Base-by-base conservation (phyloP, 2,113 vertebrate species). In the Grammomys surdaster region DNA sequence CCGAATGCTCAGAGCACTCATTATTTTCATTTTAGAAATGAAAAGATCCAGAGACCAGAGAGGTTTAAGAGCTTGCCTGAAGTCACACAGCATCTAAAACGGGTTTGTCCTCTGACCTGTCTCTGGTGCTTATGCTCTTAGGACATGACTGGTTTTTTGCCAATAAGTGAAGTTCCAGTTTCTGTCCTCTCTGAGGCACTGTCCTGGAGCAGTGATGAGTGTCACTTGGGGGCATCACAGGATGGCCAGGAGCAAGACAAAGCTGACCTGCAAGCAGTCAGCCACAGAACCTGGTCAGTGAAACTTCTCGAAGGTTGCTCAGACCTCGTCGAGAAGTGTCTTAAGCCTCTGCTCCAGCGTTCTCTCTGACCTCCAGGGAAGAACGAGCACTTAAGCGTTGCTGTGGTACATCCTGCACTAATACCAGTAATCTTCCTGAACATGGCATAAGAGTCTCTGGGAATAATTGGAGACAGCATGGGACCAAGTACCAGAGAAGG, bases 161-260 rank as follows among this genome's bases (percentile, higher is more conserved):
- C 43, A 17, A 0, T 54, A 58, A 58, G 26, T 63, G 17, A 54
- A 26, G 46, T 65, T 93, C 58, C 6, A n/a, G 2, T n/a, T 58
- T 43, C 87, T 90, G 56, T 40, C 90, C n/a, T 77, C 19, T 95
- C 67, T 14, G n/a, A 92, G 54, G 80, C 72, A 92, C 69, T 65
- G 3, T 73, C 56, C 14, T 36, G 86, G 31, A 65, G 31, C 73
- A 60, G 22, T 19, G 82, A 5, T 51, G 60, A 22, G 78, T 40
- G 3, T 14, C 5, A 24, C 65, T 56, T 85, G 48, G 51, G 54
- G 70, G 4, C 46, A 78, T 85, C 54, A 36, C 78, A 89, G 94
- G 58, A 40, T 16, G 33, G 22, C 33, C n/a, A 31, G 70, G 54
- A 77, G 19, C 72, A 36, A 91, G 40, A 48, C 87, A 78, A 75